Evolutionary conservation across 2,113 vertebrate species (phyloP).

Genomic region (Istiophorus platypterus): DNA sequence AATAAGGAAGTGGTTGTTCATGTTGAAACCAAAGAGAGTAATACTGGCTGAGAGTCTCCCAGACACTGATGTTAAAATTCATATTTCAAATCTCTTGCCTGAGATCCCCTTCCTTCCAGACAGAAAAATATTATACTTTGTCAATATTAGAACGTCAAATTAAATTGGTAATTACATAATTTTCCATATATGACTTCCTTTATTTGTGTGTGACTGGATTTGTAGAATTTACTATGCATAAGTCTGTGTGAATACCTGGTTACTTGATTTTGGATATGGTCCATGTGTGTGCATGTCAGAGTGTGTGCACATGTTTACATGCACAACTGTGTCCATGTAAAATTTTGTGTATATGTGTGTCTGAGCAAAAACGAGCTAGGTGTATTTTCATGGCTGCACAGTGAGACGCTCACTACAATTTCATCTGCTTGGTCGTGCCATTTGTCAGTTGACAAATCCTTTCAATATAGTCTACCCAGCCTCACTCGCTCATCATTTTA

Average conservation of each 20-base stretch:
- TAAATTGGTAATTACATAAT: not conserved
- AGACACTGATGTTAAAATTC: not conserved
- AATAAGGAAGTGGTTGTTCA: constrained; percentile 16
- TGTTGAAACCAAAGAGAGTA: constrained; percentile 2
- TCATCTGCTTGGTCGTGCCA: constrained; percentile 65
- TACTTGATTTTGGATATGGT: not conserved
- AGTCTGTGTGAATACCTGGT: not conserved
- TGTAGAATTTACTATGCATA: not conserved
- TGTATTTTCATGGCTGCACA: constrained; percentile 63
- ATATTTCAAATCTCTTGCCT: not conserved
- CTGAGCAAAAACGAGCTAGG: constrained; percentile 45
- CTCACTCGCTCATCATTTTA: constrained; percentile 73
- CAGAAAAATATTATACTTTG: not conserved
- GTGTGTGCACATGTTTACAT: constrained; percentile 19
- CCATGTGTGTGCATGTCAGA: not conserved
- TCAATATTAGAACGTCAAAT: not conserved
- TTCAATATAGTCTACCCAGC: constrained; percentile 74
- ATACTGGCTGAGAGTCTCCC: not conserved
- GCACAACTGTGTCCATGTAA: constrained; percentile 9
- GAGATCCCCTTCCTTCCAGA: not conserved
- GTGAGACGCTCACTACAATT: constrained; percentile 63
- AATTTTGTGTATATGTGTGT: constrained; percentile 31
- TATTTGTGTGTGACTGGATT: not conserved
- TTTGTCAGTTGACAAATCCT: constrained; percentile 80
- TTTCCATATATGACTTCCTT: not conserved